Conservation (phyloP, 2,797 vertebrate species). For the Smutsia temminckii region DNA sequence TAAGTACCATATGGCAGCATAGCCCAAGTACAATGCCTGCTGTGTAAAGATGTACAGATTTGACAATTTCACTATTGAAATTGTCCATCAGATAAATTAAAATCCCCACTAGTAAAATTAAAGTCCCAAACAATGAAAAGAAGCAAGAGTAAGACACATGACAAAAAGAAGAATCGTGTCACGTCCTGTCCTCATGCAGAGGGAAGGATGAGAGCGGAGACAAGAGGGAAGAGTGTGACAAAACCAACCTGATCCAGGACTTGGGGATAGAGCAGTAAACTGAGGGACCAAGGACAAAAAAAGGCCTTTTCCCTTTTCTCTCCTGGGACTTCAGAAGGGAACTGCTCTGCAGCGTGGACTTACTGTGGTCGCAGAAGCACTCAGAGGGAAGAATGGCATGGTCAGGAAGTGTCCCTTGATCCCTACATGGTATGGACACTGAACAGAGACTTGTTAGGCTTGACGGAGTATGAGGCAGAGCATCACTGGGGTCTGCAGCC, state of each 20-base stretch:
- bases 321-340: background rate
- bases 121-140: conserved; percentile 19
- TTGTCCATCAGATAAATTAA: background rate
- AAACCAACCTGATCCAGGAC: background rate
- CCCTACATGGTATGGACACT: background rate
- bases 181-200: background rate
- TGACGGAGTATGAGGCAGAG: background rate
- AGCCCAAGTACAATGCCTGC: background rate
- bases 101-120: background rate
- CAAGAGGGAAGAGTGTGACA: background rate
- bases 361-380: background rate
- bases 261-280: background rate
- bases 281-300: background rate
- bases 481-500: background rate
- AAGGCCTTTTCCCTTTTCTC: background rate
- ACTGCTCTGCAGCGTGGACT: background rate
- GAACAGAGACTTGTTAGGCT: background rate
- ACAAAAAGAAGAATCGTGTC: background rate
- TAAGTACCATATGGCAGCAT: background rate
- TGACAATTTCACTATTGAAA: conserved; percentile 18
- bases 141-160: background rate
- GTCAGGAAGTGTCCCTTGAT: background rate
- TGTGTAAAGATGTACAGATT: background rate
- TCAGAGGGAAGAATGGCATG: background rate
- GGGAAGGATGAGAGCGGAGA: background rate